Conservation (phyloP, 1,140 invertebrate species). For the Zaprionus ghesquierei region DNA sequence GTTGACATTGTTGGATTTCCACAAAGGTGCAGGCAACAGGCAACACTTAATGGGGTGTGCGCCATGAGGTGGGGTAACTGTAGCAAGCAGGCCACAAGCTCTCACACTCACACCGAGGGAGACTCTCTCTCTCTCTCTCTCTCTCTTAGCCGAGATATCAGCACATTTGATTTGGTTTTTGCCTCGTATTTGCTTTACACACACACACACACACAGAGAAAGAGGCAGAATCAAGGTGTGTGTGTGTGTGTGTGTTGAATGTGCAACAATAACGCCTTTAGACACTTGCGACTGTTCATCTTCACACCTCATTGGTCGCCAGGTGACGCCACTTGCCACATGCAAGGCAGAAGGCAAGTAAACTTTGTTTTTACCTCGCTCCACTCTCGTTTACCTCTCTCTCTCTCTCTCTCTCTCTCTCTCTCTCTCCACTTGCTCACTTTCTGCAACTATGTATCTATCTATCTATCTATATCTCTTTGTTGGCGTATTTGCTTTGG, state of each 20-base stretch:
- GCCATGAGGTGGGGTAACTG: background rate
- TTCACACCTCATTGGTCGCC: conserved; percentile 75
- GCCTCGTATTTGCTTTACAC: conserved; percentile 64
- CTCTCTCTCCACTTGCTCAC: background rate
- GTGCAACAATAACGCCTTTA: conserved; percentile 60
- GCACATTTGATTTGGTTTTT: conserved; percentile 76
- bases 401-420: background rate
- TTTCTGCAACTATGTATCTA: background rate
- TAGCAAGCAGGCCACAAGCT: conserved; percentile 41
- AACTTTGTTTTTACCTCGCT: conserved; percentile 39
- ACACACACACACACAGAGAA: conserved; percentile 9
- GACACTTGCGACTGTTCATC: conserved; percentile 79
- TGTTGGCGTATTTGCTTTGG: conserved; percentile 42
- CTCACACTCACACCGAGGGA: conserved; percentile 11
- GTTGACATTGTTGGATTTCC: conserved; percentile 79
- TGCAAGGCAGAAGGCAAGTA: conserved; percentile 24
- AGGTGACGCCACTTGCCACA: conserved; percentile 67
- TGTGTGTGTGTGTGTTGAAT: conserved; percentile 34
- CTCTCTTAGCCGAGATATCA: conserved; percentile 31
- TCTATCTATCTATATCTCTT: conserved; percentile 30
- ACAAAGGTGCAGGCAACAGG: conserved; percentile 69
- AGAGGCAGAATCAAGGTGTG: background rate
- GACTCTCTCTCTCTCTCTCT: no score
- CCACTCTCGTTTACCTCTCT: background rate
- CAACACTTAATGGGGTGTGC: background rate